A percentile compares a stretch with the other conserved stretches of the same genome.
Evolutionary conservation across 2,797 vertebrate genomes (phyloP).

Genomic region (Gastrophryne carolinensis): DNA sequence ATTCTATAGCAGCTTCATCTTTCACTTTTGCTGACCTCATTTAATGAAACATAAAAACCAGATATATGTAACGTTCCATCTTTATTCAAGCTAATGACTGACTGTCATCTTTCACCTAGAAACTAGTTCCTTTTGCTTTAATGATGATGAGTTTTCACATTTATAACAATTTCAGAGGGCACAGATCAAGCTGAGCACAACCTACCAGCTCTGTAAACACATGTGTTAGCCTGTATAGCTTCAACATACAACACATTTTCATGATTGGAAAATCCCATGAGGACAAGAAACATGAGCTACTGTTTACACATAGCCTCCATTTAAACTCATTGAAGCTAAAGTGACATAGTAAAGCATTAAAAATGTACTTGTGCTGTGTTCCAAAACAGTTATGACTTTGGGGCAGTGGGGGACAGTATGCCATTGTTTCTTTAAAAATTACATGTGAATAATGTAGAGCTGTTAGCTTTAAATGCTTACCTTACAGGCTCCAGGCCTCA

Average conservation of each 20-base stretch:
- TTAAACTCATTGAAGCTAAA: slow-evolving; percentile 3
- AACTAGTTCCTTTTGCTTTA: slow-evolving; percentile 7
- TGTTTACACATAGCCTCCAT: slow-evolving; percentile 22
- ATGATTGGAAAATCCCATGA: slow-evolving; percentile 37
- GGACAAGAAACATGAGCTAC: slow-evolving; percentile 42
- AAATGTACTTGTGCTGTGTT: too few species aligned
- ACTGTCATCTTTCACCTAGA: slow-evolving; percentile 31
- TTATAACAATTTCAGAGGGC: slow-evolving; percentile 11
- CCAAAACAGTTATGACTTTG: not conserved
- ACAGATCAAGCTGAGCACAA: slow-evolving; percentile 16
- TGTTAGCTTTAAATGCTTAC: not conserved
- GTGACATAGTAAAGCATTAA: not conserved
- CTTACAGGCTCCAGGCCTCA: not conserved
- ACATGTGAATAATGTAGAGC: not conserved
- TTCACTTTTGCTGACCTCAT: slow-evolving; percentile 19
- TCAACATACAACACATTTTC: slow-evolving; percentile 30
- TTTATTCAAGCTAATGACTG: slow-evolving; percentile 11
- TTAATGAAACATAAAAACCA: slow-evolving; percentile 27
- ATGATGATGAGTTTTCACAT: slow-evolving; percentile 20
- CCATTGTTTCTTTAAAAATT: slow-evolving; percentile 3
- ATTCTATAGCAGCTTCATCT: not conserved
- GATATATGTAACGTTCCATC: slow-evolving; percentile 8
- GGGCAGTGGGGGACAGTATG: not conserved
- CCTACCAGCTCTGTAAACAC: slow-evolving; percentile 12
- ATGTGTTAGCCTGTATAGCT: slow-evolving; percentile 27